Evolutionary conservation across 2,113 vertebrate species (phyloP).

Genomic region (Galbula dea): DNA sequence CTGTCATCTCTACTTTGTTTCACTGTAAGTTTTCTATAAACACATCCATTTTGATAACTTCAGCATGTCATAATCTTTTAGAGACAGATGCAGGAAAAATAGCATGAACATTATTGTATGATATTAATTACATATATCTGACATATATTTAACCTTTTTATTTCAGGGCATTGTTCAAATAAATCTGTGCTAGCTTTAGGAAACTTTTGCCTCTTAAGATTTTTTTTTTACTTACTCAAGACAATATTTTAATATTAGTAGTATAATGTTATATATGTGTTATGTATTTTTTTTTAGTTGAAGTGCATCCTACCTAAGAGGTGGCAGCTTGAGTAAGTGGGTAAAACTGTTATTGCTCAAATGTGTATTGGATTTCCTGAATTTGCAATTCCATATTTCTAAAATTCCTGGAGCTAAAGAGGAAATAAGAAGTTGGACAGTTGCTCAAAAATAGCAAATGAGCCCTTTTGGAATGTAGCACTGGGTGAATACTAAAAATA

Average conservation of each 20-base stretch:
- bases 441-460: background rate
- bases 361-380: background rate
- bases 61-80: constrained; percentile 9
- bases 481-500: background rate
- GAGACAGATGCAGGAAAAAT: background rate
- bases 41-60: background rate
- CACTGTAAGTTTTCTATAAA: background rate
- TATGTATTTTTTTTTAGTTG: background rate
- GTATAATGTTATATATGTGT: background rate
- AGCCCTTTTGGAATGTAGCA: background rate
- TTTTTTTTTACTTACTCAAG: background rate
- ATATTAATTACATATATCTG: background rate
- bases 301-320: background rate
- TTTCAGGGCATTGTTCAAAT: background rate
- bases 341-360: background rate
- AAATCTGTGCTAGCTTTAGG: background rate
- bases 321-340: background rate
- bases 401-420: background rate
- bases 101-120: background rate
- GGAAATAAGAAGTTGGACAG: background rate
- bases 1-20: background rate
- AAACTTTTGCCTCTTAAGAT: background rate
- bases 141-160: background rate
- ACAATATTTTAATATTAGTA: background rate
- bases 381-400: background rate